Base-by-base conservation (phyloP, 2,797 vertebrate genomes). In the Rhinoraja longicauda region DNA sequence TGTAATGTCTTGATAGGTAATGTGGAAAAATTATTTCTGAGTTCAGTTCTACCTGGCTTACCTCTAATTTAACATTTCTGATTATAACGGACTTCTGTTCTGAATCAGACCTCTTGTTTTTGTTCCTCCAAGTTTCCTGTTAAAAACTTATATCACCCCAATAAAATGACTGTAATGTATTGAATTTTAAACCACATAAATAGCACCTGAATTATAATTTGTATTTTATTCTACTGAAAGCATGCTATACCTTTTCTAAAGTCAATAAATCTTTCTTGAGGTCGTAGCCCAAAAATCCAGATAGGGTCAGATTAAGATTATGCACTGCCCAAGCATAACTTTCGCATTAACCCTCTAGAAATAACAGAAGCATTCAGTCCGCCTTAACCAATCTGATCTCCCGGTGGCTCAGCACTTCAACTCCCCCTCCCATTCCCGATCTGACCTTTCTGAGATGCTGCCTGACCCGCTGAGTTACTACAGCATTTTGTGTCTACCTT, bases 231-330 rank as follows among this genome's bases (percentile, higher is more conserved):
- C 39, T 81, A 45, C 24, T 81, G 39, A 81, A 81, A 24, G 4
- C 45, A 7, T 81, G 79, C 39, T 81, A 21, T 53, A 53, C 39
- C 21, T 21, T 24, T 81, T 59, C 53, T 7, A 84, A 84, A 81
- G 26, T 53, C 53, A 84, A 59, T 59, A 57, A 29, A 59, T 36
- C 77, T 84, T 84, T 4, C 39, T 29, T 84, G 53, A 26, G 9
- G 81, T 84, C 84, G 45, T 24, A 57, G 81, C 81, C 53, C 81
- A 84, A 13, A 57, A 10, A 24, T 84, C 81, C 81, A 84, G 81
- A 59, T 84, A 57, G 19, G 12, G 79, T 81, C 21, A 13, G 39
- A 53, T 45, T 81, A 81, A 53, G 79, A 53, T 45, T 59, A 26
- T n/a, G 9, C 10, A 77, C 32, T 13, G 13, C 10, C 77, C 10